Evolutionary conservation across 2,113 vertebrate genomes (phyloP).

Genomic region (Mungos mungo): DNA sequence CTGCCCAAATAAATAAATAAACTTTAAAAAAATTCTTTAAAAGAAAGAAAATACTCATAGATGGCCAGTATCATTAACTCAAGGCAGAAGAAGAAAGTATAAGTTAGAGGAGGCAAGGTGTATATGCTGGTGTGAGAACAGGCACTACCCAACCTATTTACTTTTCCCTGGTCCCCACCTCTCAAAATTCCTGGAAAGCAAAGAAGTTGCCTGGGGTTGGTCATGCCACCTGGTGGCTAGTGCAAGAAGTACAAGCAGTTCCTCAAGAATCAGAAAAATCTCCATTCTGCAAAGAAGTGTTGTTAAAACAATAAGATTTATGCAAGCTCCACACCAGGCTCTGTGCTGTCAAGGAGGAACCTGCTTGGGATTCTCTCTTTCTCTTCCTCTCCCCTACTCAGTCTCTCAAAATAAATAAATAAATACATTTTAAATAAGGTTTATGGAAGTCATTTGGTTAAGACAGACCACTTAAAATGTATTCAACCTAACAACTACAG

Average conservation of each 20-base stretch:
- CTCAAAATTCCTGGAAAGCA: neutral
- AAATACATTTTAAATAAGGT: neutral
- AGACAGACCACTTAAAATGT: neutral
- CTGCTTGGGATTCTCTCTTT: no score
- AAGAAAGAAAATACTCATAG: neutral
- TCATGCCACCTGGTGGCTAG: constrained; percentile 20
- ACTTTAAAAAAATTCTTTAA: no score
- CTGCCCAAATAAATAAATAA: no score
- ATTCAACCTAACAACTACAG: neutral
- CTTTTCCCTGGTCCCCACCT: neutral
- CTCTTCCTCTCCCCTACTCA: no score
- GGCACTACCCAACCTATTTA: neutral
- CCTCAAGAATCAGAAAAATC: neutral
- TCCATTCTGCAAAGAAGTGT: neutral
- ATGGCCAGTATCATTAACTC: neutral
- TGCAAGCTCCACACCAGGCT: neutral
- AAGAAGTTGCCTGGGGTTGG: neutral
- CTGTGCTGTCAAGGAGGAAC: no score
- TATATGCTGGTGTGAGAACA: neutral
- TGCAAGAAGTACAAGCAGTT: neutral
- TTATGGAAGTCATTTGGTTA: neutral
- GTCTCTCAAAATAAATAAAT: no score
- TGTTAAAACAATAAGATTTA: neutral
- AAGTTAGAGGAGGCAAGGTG: neutral
- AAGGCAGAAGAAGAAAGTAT: neutral